Evolutionary conservation across 2,797 vertebrate genomes (phyloP), one percentile per base, ranked within the genome.

Genomic region (Sphenodon punctatus): DNA sequence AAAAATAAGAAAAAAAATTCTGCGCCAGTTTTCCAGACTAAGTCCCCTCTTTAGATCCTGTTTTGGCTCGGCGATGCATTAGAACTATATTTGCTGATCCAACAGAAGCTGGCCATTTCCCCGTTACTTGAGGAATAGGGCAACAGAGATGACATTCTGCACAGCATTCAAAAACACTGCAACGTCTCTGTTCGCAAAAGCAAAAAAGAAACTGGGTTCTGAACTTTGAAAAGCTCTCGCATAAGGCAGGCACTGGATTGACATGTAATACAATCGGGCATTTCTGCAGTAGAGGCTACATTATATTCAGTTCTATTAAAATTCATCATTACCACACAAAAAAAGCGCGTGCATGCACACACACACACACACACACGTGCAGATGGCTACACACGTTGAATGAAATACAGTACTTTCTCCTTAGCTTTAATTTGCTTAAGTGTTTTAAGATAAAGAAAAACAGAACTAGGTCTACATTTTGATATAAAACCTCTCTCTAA

Each of bases 151-250:
- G 53, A 73, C 77, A 86, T 88, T 84, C 78, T 86, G 70, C 78
- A 67, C 41, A 9, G 51, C 42, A 58, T 34, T 48, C 45, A 11
- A 6, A 69, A 67, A 56, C 1, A 2, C 38, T 75, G 65, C 49
- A 60, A 73, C 70, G 61, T 67, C 59, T 79, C 75, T 70, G 55
- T 39, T 70, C 5, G 1, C n/a, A 80, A 38, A 67, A 67, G 75
- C 71, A 60, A 65, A 71, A 58, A 80, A 85, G 22, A 65, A 65
- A 71, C 46, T 86, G 86, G 82, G 88, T 84, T 86, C 86, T 88
- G 80, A 82, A 70, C 84, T 84, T 86, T 84, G 84, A 67, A 76
- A 64, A 82, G 86, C 86, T 80, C 82, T 77, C 81, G 79, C 81
- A 80, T 65, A 71, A n/a, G n/a, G n/a, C n/a, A n/a, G n/a, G n/a